These are phyloP conservation scores for Telenomus remus DNA, from an alignment of 1,140 invertebrate species.

Conservation along the genomic window DNA sequence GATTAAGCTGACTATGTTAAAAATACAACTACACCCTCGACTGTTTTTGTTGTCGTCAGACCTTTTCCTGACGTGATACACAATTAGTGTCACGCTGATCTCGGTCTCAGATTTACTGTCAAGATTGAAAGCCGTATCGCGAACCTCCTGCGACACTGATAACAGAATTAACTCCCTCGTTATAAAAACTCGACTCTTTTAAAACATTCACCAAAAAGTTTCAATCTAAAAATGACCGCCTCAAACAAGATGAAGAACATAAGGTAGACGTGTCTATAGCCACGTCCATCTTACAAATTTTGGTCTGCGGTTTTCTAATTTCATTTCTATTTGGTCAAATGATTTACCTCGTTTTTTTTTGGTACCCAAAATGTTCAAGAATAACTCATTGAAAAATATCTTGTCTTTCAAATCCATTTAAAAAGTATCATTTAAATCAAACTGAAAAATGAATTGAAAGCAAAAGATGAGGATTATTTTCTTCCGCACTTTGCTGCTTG, in stretches of 20 bases:
- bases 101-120: slow-evolving; percentile 45
- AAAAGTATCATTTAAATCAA: too few species aligned
- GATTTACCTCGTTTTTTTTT: too few species aligned
- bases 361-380: too few species aligned
- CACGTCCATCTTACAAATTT: too few species aligned
- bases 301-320: too few species aligned
- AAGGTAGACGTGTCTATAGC: too few species aligned
- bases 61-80: slow-evolving; percentile 27
- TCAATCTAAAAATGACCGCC: slow-evolving; percentile 15
- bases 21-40: slow-evolving; percentile 27
- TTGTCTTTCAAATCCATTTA: too few species aligned
- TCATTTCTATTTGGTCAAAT: too few species aligned
- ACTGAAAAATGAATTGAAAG: slow-evolving; percentile 1
- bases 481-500: slow-evolving; percentile 1
- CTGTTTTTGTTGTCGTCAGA: slow-evolving; percentile 47
- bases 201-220: too few species aligned
- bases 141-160: slow-evolving; percentile 38
- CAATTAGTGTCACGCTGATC: slow-evolving; percentile 52
- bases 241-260: too few species aligned
- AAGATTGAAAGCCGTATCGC: slow-evolving; percentile 41
- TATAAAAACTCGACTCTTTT: slow-evolving; percentile 3
- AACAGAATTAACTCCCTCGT: slow-evolving; percentile 49
- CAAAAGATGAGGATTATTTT: background rate
- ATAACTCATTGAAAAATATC: too few species aligned
- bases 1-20: slow-evolving; percentile 37